These are phyloP conservation scores for Myiagra hebetior DNA, from an alignment of 2,113 vertebrate species.

Conservation along the genomic window DNA sequence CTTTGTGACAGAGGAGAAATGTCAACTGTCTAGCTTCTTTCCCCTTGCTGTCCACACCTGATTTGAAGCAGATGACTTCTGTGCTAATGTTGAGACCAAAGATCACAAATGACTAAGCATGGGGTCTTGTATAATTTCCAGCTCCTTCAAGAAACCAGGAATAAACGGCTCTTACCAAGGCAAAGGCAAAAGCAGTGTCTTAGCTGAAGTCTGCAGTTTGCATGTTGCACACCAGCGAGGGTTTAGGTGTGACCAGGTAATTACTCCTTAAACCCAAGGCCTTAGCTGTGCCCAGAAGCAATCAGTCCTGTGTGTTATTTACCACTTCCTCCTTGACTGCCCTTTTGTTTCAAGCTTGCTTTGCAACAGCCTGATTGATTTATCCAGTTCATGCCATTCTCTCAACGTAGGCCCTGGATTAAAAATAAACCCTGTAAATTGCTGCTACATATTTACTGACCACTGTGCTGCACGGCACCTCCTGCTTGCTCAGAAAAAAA, in stretches of 20 bases:
- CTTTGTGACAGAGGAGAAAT: background rate
- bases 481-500: slow-evolving; percentile 12
- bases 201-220: background rate
- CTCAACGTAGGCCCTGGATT: background rate
- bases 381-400: background rate
- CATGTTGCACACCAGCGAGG: background rate
- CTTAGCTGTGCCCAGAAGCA: background rate
- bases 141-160: background rate
- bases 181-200: background rate
- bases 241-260: slow-evolving; percentile 12
- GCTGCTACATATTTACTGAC: background rate
- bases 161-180: background rate
- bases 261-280: slow-evolving; percentile 17
- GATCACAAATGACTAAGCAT: background rate
- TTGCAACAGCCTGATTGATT: slow-evolving; percentile 38
- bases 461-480: background rate
- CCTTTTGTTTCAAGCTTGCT: slow-evolving; percentile 41
- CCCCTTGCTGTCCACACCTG: background rate
- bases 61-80: background rate
- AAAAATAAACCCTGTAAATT: slow-evolving; percentile 55
- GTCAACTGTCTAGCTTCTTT: background rate
- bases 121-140: background rate
- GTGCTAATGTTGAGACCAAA: background rate
- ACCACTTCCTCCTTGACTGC: slow-evolving; percentile 25
- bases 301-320: slow-evolving; percentile 23